Conservation (phyloP, 2,113 vertebrate species). For the Erinaceus europaeus region DNA sequence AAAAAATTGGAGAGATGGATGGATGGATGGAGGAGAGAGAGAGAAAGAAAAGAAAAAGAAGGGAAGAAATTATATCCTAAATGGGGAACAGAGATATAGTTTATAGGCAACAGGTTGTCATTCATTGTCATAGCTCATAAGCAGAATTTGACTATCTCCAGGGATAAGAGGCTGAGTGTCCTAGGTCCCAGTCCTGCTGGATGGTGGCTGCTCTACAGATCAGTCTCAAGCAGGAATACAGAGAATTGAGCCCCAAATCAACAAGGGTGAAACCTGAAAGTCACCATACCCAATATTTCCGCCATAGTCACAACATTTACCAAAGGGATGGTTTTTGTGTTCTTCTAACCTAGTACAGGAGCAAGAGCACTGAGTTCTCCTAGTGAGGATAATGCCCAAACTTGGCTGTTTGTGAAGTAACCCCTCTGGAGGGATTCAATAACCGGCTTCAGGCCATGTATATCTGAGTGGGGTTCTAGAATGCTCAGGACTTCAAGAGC, state of each 20-base stretch:
- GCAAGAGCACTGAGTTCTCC: background rate
- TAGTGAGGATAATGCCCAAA: background rate
- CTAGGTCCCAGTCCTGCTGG: too few species aligned
- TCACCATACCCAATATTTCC: fast-evolving
- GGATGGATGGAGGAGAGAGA: too few species aligned
- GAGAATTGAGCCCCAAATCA: background rate
- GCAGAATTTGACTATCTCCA: too few species aligned
- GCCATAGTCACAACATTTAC: background rate
- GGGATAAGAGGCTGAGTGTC: too few species aligned
- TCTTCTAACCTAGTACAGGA: background rate
- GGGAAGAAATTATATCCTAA: too few species aligned
- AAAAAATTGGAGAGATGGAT: too few species aligned
- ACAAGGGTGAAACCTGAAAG: background rate
- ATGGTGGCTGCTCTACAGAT: background rate
- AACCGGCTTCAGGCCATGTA: background rate
- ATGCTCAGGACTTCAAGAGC: too few species aligned
- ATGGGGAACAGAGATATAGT: too few species aligned
- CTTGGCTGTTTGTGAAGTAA: background rate
- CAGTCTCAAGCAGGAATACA: background rate
- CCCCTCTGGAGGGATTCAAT: fast-evolving
- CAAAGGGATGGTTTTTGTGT: background rate
- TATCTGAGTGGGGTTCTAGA: too few species aligned
- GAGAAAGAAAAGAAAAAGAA: too few species aligned
- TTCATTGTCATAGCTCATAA: too few species aligned
- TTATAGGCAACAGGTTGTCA: too few species aligned